These are phyloP conservation scores for Phenganax stokvisi DNA, from an alignment of 92 coral and sea anemone species.

Conservation along the genomic window DNA sequence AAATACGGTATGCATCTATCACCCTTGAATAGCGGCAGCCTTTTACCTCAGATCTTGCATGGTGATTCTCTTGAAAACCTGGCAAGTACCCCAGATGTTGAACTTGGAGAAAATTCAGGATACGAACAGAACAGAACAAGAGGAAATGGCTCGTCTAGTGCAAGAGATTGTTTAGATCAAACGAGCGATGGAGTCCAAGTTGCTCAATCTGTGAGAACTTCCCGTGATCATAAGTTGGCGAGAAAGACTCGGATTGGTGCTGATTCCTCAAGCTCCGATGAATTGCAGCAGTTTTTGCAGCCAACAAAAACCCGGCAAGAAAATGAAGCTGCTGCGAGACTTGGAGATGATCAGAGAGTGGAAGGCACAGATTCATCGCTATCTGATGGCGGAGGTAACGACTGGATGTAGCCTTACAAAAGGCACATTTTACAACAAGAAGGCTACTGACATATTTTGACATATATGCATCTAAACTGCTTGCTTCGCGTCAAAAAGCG, in stretches of 20 bases:
- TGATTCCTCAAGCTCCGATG: neutral
- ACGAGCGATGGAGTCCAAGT: neutral
- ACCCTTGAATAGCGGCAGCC: no score
- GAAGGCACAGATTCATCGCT: conserved; percentile 18
- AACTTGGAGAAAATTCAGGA: neutral
- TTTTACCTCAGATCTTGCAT: neutral
- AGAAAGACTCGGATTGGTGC: neutral
- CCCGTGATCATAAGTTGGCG: neutral
- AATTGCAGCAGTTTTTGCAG: conserved; percentile 25
- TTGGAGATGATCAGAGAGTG: neutral
- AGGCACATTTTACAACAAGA: no score
- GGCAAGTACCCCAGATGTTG: neutral
- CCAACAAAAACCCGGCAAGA: conserved; percentile 11
- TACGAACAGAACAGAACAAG: neutral
- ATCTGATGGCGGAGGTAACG: neutral
- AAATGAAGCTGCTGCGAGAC: neutral
- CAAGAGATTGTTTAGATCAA: neutral
- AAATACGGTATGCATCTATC: neutral
- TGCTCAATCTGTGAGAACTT: neutral
- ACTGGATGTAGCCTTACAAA: no score
- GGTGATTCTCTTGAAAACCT: conserved; percentile 19
- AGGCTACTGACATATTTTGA: no score
- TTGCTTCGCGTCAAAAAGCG: no score
- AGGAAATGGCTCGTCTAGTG: conserved; percentile 4
- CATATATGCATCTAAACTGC: no score